Conservation (phyloP, 2,113 vertebrate genomes). For the Stegastes partitus region DNA sequence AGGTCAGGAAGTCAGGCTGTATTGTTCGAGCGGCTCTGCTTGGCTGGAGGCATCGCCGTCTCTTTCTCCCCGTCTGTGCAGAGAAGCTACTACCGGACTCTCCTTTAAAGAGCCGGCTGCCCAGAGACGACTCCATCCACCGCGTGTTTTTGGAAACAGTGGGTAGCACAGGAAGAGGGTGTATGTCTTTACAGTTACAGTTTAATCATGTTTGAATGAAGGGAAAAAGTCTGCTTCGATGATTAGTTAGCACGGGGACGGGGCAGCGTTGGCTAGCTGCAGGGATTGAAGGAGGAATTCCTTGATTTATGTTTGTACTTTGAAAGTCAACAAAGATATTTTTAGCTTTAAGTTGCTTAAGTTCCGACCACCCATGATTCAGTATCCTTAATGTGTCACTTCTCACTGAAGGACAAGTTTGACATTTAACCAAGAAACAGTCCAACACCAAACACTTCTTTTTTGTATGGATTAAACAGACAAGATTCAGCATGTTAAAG, state of each 20-base stretch:
- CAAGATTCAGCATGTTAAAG: neutral
- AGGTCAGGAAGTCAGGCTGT: conserved; percentile 82
- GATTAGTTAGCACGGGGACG: conserved; percentile 14
- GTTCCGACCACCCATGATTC: neutral
- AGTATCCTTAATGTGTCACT: neutral
- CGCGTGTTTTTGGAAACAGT: conserved; percentile 49
- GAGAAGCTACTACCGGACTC: conserved; percentile 18
- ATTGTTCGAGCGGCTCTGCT: conserved; percentile 75
- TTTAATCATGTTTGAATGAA: conserved; percentile 47
- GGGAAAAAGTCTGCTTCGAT: conserved; percentile 47
- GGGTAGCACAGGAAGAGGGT: conserved; percentile 53
- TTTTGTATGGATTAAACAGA: neutral
- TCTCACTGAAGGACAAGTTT: neutral
- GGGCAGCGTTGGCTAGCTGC: conserved; percentile 26
- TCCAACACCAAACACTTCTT: neutral
- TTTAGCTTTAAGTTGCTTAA: neutral
- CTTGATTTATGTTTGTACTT: conserved; percentile 26
- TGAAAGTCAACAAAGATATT: conserved; percentile 13
- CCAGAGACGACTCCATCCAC: conserved; percentile 41
- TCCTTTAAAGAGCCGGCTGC: conserved; percentile 48
- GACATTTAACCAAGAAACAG: neutral
- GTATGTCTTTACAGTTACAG: conserved; percentile 47
- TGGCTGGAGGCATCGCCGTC: conserved; percentile 61
- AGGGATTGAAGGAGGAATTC: neutral
- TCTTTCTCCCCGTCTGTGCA: conserved; percentile 19